Conservation (phyloP, 2,888 invertebrate species). For the Strigamia maritima region DNA sequence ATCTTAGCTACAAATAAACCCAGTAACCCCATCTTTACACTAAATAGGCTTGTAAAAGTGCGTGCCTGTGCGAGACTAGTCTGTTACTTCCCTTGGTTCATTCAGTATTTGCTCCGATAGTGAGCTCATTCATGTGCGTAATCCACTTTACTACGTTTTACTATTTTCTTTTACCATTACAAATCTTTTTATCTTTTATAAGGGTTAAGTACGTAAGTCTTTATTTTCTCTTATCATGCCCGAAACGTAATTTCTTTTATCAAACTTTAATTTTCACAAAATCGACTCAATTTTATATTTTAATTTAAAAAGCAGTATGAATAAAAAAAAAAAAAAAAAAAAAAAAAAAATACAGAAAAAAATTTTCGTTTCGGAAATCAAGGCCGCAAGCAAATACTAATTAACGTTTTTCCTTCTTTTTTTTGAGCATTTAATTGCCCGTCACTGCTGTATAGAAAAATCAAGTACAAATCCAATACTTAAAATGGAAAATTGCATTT, state of each 20-base stretch:
- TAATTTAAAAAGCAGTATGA: neutral
- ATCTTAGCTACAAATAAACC: neutral
- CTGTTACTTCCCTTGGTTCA: neutral
- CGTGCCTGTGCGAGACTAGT: slow-evolving; percentile 1
- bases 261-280: neutral
- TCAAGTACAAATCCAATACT: slow-evolving; percentile 10
- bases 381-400: slow-evolving; percentile 5
- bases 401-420: neutral
- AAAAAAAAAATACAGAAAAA: neutral
- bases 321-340: neutral
- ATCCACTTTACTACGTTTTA: slow-evolving; percentile 10
- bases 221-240: neutral
- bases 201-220: neutral
- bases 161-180: neutral
- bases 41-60: neutral
- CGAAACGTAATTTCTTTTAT: neutral
- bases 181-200: neutral
- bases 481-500: slow-evolving; percentile 10
- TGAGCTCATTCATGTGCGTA: slow-evolving; percentile 1
- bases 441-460: neutral
- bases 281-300: neutral
- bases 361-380: neutral
- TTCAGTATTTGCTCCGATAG: slow-evolving; percentile 6
- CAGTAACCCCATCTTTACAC: slow-evolving; percentile 9
- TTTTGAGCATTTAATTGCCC: slow-evolving; percentile 10